Percentiles rank a stretch among this genome's conserved stretches.
phyloP scores from a whole-genome alignment of 2,888 invertebrate genomes.

The Tetramorium bicarinatum region DNA sequence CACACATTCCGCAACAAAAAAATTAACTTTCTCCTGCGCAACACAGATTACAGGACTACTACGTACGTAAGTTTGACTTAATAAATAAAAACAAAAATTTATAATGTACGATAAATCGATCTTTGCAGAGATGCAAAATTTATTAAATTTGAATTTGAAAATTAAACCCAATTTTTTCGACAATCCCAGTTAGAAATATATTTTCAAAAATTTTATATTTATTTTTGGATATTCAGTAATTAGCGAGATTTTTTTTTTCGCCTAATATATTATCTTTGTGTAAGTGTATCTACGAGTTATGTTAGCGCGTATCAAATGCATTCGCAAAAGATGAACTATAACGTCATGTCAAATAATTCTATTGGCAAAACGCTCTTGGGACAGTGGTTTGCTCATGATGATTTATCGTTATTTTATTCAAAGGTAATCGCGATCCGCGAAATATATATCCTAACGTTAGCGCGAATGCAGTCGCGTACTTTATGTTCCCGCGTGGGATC shows the following conservation, averaged over 20 bases:
- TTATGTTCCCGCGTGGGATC: constrained; percentile 38
- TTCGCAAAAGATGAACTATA: not conserved
- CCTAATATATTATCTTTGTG: not conserved
- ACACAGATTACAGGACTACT: not conserved
- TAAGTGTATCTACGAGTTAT: not conserved
- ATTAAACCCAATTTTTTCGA: not conserved
- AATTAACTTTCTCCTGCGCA: not conserved
- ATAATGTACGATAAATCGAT: not conserved
- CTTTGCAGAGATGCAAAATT: not conserved
- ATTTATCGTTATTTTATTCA: constrained; percentile 19
- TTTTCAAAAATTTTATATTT: not conserved
- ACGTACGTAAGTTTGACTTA: not conserved
- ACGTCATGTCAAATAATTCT: constrained; percentile 41
- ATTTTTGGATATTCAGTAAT: not conserved
- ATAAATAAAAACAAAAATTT: not conserved
- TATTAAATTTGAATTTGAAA: not conserved
- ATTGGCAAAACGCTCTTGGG: not conserved
- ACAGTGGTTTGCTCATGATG: constrained; percentile 3
- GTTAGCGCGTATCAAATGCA: not conserved
- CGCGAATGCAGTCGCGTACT: constrained; percentile 21
- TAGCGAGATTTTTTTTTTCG: not conserved
- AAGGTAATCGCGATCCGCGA: constrained; percentile 26
- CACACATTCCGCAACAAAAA: constrained; percentile 3
- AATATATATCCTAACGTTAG: constrained; percentile 14
- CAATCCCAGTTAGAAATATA: not conserved